Evolutionary conservation across 2,797 vertebrate species (phyloP).

Genomic region (Tolypeutes matacus): DNA sequence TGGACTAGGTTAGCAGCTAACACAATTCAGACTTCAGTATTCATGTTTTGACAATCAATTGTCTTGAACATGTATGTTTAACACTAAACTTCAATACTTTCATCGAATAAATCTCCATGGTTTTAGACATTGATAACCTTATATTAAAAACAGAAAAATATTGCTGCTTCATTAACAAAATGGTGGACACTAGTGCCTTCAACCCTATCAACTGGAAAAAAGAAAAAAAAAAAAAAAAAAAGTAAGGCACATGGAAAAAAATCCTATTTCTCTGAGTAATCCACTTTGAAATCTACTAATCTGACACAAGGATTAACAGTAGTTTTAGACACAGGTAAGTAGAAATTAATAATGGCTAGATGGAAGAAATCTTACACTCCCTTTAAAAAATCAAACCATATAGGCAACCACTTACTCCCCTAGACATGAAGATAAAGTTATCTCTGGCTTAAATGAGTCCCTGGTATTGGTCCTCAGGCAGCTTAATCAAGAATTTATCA

Average conservation of each 20-base stretch:
- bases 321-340: neutral
- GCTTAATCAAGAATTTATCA: conserved; percentile 78
- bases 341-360: neutral
- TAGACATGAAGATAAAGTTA: conserved; percentile 61
- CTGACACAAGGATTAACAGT: conserved; percentile 14
- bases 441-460: conserved; percentile 55
- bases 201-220: neutral
- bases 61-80: conserved; percentile 4
- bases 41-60: neutral
- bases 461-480: conserved; percentile 17
- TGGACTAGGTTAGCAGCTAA: neutral
- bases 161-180: neutral
- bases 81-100: neutral
- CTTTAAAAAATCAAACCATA: conserved; percentile 26
- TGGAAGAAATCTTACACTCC: neutral
- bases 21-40: neutral
- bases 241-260: neutral
- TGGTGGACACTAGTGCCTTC: neutral
- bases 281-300: neutral
- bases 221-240: neutral
- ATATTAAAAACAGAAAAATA: neutral
- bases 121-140: neutral
- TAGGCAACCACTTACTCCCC: neutral
- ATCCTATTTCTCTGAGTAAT: neutral
- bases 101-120: neutral